Percentiles rank a stretch among this genome's conserved stretches.
phyloP scores from a whole-genome alignment of 2,888 invertebrate species.

The Megamerina dolium region DNA sequence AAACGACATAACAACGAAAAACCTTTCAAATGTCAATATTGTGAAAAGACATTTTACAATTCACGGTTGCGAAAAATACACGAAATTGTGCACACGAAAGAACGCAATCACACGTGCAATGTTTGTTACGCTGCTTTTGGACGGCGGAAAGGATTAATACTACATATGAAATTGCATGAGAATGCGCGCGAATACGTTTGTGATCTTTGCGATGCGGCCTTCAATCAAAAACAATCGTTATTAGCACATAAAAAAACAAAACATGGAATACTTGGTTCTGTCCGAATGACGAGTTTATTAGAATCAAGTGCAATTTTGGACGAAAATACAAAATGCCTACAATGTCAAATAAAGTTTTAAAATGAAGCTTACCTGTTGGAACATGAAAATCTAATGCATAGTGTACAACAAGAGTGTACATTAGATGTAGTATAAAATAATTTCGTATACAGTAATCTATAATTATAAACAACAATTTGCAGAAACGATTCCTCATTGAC shows the following conservation, averaged over 20 bases:
- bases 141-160: not conserved
- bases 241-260: not conserved
- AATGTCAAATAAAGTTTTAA: too few relatives aligned
- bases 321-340: too few relatives aligned
- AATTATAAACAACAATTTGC: too few relatives aligned
- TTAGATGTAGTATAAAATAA: too few relatives aligned
- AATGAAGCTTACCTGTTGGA: too few relatives aligned
- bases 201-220: not conserved
- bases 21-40: not conserved
- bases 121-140: not conserved
- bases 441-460: too few relatives aligned
- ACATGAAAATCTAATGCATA: too few relatives aligned
- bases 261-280: too few relatives aligned
- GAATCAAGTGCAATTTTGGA: too few relatives aligned
- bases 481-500: too few relatives aligned
- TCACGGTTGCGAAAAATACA: not conserved
- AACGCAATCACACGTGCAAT: not conserved
- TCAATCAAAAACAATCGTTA: not conserved
- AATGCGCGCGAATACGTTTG: not conserved
- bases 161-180: not conserved
- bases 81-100: not conserved
- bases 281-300: too few relatives aligned
- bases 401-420: too few relatives aligned
- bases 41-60: not conserved
- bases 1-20: not conserved